Base-by-base conservation (phyloP, 2,113 vertebrate species). In the Pelodiscus sinensis region DNA sequence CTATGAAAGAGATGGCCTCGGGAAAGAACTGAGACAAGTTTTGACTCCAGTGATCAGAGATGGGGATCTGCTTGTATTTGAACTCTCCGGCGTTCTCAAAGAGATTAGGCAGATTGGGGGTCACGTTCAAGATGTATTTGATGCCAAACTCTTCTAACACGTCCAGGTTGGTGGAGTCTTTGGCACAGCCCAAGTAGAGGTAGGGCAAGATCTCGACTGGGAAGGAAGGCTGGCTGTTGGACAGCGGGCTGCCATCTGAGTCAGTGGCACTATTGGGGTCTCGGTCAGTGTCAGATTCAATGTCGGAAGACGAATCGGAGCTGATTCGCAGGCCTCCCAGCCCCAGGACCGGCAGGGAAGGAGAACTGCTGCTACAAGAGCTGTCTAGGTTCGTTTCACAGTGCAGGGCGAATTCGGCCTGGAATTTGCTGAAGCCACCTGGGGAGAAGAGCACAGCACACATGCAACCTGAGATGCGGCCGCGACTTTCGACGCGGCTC, bases 1-100 rank as follows among this genome's bases (percentile, higher is more conserved):
- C 99, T 95, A 99, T 99, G 90, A 99, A 99, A 95, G 99, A 98
- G 98, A 99, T 99, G 96, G 99, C 99, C 97, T 99, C 99, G 0
- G 99, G 99, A 92, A 99, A 99, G 98, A 99, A 99, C 98, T 99
- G 99, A 6, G 99, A 99, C 65, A 99, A 98, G 86, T 99, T 99
- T 97, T 99, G 99, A 98, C 99, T 99, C 99, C 99, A 99, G 98
- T 99, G 99, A 93, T 99, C 99, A 31, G 99, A 99, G 97, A 99
- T 99, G 12, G 99, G 99, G 95, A 99, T 99, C 98, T 99, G 99
- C 96, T 99, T 99, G 98, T 99, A 99, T 95, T 99, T 99, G 90
- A 99, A 99, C 96, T 99, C 99, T 4, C 99, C 99, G 0, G 99
- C 99, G 35, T 99, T 99, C 98, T 99, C 99, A 77, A 99, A 99